Evolutionary conservation across 2,797 vertebrate genomes (phyloP).

Genomic region (Tolypeutes matacus): DNA sequence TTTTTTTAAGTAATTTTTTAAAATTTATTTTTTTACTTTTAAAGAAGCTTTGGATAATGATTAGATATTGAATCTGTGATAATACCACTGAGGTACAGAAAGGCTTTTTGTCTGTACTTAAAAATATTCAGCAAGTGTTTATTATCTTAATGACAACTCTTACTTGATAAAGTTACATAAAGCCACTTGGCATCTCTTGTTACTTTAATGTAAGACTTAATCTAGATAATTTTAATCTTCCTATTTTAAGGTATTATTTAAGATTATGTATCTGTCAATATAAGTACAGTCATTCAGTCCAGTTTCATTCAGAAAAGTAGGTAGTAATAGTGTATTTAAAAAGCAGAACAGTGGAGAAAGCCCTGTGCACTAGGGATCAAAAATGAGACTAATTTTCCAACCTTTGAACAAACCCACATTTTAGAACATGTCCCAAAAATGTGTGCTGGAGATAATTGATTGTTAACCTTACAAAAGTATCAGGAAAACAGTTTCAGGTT

Average conservation of each 20-base stretch:
- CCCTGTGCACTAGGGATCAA: background rate
- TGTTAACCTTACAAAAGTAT: background rate
- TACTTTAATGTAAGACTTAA: background rate
- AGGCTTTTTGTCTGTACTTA: background rate
- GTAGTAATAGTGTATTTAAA: background rate
- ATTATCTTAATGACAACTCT: background rate
- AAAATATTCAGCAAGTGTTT: background rate
- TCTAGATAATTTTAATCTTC: background rate
- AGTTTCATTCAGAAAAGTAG: background rate
- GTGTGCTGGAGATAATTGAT: background rate
- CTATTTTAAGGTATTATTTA: background rate
- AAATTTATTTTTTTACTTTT: too few relatives aligned
- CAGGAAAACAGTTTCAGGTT: background rate
- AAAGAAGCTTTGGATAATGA: background rate
- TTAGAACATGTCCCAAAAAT: background rate
- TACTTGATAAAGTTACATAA: conserved; percentile 28
- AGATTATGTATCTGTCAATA: background rate
- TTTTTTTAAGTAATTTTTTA: background rate
- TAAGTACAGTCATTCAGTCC: background rate
- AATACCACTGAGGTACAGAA: background rate
- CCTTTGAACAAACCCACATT: background rate
- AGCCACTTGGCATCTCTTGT: background rate
- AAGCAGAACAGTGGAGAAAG: background rate
- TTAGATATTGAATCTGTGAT: background rate
- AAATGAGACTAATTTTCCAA: background rate